Conservation (phyloP, 2,113 vertebrate genomes). For the Acanthochromis polyacanthus region DNA sequence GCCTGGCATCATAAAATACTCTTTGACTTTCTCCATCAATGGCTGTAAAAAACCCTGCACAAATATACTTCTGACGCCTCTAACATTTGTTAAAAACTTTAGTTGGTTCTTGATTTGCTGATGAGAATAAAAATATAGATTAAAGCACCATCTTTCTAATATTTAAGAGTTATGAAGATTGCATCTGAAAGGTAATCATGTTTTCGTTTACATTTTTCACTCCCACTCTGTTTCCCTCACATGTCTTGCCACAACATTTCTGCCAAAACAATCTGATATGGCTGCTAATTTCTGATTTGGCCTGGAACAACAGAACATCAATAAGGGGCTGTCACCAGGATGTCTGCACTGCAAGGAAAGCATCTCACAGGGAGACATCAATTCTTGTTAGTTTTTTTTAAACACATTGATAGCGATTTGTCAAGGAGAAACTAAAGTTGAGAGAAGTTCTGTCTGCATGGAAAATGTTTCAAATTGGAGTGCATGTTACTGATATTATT, state of each 20-base stretch:
- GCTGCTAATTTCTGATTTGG: constrained; percentile 70
- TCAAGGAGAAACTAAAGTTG: constrained; percentile 2
- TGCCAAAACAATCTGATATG: constrained; percentile 61
- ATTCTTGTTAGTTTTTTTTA: constrained; percentile 31
- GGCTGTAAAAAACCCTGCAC: not conserved
- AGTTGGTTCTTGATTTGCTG: not conserved
- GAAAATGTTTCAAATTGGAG: constrained; percentile 8
- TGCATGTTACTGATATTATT: constrained; percentile 43
- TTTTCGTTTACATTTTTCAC: rapidly evolving
- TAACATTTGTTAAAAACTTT: not conserved
- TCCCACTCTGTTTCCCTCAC: constrained; percentile 9
- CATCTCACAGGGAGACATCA: constrained; percentile 49
- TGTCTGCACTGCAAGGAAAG: constrained; percentile 42
- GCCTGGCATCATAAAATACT: not conserved
- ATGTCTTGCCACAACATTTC: constrained; percentile 29
- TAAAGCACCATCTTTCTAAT: not conserved
- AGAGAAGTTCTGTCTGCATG: not conserved
- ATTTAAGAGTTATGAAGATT: not conserved
- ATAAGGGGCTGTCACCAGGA: constrained; percentile 3
- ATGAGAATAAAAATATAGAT: too few species aligned
- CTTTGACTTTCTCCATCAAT: not conserved
- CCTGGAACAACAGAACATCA: constrained; percentile 56
- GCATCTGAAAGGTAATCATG: not conserved
- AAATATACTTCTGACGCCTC: not conserved
- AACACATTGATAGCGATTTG: constrained; percentile 63